Base-by-base conservation (phyloP, 2,888 invertebrate species). In the Himalopsyche kuldschensis region DNA sequence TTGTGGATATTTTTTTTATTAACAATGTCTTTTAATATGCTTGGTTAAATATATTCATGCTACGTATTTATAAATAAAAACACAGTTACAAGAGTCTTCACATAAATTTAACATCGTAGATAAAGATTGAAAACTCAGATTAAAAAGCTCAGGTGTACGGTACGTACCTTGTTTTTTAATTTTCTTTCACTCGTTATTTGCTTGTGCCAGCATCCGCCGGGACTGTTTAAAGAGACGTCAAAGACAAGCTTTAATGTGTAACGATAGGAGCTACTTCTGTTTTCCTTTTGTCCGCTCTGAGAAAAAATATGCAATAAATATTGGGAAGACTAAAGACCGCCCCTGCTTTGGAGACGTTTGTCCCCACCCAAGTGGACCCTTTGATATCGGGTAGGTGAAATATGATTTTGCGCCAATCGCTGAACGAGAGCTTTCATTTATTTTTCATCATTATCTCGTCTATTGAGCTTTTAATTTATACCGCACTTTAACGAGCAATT, bases 241-340 rank as follows among this genome's bases (percentile, higher is more conserved):
- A 78, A 80, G 81, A 80, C 20, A 77, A 41, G 69, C 80, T 77
- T 83, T 77, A 79, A 83, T 81, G 78, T 79, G 78, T 77, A 83
- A 78, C 69, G 81, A 75, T 77, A 63, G n/a, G 77, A 69, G 77
- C 35, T 55, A 48, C 48, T 30, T 78, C 77, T 78, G 35, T 32
- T 55, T 32, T 46, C 78, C 35, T 78, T 81, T 81, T 81, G 81
- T 76, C n/a, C 30, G 32, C 46, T 75, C 47, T 30, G 27, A 80
- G 69, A 47, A 76, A 46, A 81, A 76, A 81, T 81, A 81, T 81
- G 77, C 81, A 81, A 81, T 81, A 81, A 48, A 76, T 81, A 81
- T 81, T 63, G 77, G 55, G 47, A 17, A 77, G 55, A 4, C 35
- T 55, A 27, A 47, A 27, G 35, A 41, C 55, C 77, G 41, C 75